phyloP scores from a whole-genome alignment of 1,140 invertebrate genomes.

The Frieseomelitta varia region DNA sequence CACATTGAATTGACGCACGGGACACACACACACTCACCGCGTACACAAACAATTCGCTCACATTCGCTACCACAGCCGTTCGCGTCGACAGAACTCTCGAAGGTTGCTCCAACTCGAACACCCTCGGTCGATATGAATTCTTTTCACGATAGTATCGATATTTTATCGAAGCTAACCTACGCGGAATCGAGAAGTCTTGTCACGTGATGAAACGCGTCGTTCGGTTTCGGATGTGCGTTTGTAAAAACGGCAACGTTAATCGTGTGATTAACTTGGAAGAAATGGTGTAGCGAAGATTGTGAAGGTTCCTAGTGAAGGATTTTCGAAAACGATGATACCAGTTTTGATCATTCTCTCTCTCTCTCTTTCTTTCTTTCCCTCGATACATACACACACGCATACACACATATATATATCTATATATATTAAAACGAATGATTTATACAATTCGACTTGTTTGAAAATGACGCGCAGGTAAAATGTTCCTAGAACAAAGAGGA shows the following conservation, averaged over 20 bases:
- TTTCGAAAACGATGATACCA: conserved; percentile 4
- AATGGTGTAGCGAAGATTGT: background rate
- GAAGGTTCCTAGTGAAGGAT: background rate
- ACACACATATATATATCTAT: background rate
- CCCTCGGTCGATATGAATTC: conserved; percentile 45
- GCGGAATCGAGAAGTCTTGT: conserved; percentile 6
- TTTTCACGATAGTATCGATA: conserved; percentile 8
- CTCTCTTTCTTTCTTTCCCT: background rate
- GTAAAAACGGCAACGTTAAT: conserved; percentile 1
- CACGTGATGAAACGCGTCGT: background rate
- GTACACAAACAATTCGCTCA: conserved; percentile 52
- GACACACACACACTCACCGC: conserved; percentile 74
- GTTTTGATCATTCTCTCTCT: conserved; percentile 27
- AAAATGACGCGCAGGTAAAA: conserved; percentile 9
- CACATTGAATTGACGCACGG: conserved; percentile 82
- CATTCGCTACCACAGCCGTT: conserved; percentile 54
- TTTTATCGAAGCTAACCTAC: conserved; percentile 9
- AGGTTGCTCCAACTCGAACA: conserved; percentile 1
- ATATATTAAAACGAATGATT: conserved; percentile 24
- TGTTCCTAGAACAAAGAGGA: background rate
- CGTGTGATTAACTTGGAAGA: conserved; percentile 28
- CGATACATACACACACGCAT: too few relatives aligned
- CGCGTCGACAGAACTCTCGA: conserved; percentile 54
- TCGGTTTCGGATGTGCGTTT: conserved; percentile 30
- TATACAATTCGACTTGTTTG: background rate